These are phyloP conservation scores for Sorex fumeus DNA, from an alignment of 2,113 vertebrate genomes.

Conservation along the genomic window DNA sequence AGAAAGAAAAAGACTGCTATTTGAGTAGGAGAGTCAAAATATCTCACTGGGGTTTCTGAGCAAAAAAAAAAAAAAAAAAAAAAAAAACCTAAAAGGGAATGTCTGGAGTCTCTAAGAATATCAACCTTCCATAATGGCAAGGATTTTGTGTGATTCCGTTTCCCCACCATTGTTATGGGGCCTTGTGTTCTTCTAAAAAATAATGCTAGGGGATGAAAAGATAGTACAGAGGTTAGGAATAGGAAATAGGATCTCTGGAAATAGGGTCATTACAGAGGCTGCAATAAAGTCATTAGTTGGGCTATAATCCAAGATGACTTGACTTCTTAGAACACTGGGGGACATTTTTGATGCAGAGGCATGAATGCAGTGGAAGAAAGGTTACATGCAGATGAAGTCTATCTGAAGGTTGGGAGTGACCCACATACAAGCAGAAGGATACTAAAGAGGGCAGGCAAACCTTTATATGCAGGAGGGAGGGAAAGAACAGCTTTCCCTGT, in stretches of 20 bases:
- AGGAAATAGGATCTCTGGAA: background rate
- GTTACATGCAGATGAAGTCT: background rate
- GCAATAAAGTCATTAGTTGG: background rate
- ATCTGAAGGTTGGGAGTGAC: background rate
- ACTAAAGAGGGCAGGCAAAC: background rate
- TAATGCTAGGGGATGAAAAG: no score
- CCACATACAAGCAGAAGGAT: background rate
- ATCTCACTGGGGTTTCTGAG: background rate
- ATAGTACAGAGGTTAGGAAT: background rate
- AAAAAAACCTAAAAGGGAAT: no score
- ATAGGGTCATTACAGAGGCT: background rate
- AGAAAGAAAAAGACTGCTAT: background rate
- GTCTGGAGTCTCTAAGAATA: no score
- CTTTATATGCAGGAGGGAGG: background rate
- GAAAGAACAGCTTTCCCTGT: background rate
- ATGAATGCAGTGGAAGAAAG: background rate
- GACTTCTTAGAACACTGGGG: background rate
- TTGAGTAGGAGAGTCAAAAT: background rate
- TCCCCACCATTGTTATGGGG: background rate
- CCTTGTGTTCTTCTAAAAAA: background rate
- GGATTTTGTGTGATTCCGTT: background rate
- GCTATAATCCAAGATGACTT: background rate
- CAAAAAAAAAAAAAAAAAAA: no score
- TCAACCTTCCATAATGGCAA: background rate
- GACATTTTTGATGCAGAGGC: background rate